Evolutionary conservation across 2,113 vertebrate genomes (phyloP).

Genomic region (Oreamnos americanus): DNA sequence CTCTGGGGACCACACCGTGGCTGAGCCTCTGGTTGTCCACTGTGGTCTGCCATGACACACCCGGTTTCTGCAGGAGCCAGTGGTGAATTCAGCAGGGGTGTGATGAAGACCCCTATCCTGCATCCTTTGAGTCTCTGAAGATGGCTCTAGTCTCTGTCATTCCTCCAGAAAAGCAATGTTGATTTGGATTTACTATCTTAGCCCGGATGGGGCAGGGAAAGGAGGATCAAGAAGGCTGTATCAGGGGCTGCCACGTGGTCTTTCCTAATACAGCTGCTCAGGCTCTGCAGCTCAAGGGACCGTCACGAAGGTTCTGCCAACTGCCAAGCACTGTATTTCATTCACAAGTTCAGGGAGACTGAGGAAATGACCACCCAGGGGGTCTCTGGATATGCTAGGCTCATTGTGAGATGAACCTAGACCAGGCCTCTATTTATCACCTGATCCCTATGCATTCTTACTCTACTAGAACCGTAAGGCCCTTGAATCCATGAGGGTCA

Average conservation of each 20-base stretch:
- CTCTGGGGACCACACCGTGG: neutral
- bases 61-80: neutral
- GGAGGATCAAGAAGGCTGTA: neutral
- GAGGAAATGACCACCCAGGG: neutral
- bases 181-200: neutral
- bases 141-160: neutral
- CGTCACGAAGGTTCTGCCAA: neutral
- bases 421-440: neutral
- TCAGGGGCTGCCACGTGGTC: neutral
- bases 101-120: neutral
- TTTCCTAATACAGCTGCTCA: neutral
- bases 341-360: neutral
- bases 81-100: neutral
- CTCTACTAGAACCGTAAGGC: neutral
- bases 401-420: neutral
- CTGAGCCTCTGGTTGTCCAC: neutral
- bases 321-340: neutral
- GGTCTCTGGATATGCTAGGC: neutral
- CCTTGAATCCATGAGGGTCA: neutral
- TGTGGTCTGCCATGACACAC: neutral
- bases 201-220: fast-evolving
- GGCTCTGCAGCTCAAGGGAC: neutral
- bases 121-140: neutral
- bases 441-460: neutral
- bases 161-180: neutral